Evolutionary conservation across 2,888 invertebrate species (phyloP).

Genomic region (Halocaridina rubra): DNA sequence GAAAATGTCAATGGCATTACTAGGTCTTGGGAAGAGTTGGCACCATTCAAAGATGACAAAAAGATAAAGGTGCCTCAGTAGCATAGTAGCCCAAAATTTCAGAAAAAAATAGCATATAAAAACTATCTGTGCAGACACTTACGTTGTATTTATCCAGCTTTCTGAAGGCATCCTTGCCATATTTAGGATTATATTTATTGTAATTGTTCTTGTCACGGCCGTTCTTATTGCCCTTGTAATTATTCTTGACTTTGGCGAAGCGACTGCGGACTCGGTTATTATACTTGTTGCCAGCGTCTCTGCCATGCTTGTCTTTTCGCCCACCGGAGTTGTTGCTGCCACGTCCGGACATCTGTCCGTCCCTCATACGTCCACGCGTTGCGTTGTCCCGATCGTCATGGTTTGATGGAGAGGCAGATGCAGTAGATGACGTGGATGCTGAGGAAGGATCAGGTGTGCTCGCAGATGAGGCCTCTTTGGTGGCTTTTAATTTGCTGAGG

Average conservation of each 20-base stretch:
- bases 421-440: constrained; percentile 53
- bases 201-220: not conserved
- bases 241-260: constrained; percentile 36
- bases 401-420: not conserved
- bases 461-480: constrained; percentile 72
- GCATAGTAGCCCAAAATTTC: too few relatives aligned
- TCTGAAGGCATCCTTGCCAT: constrained; percentile 34
- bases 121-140: too few relatives aligned
- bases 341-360: constrained; percentile 34
- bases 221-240: constrained; percentile 1
- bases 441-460: constrained; percentile 23
- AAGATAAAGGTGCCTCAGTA: too few relatives aligned
- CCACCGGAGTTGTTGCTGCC: not conserved
- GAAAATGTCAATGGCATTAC: too few relatives aligned
- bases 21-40: too few relatives aligned
- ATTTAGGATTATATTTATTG: constrained; percentile 39
- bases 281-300: constrained; percentile 72
- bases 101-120: too few relatives aligned
- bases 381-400: constrained; percentile 62
- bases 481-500: constrained; percentile 77
- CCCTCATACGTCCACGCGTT: constrained; percentile 62
- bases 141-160: constrained; percentile 39
- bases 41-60: too few relatives aligned
- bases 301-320: constrained; percentile 67
- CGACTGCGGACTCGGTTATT: constrained; percentile 67